phyloP scores from a whole-genome alignment of 2,113 vertebrate genomes.

The Nestor notabilis region DNA sequence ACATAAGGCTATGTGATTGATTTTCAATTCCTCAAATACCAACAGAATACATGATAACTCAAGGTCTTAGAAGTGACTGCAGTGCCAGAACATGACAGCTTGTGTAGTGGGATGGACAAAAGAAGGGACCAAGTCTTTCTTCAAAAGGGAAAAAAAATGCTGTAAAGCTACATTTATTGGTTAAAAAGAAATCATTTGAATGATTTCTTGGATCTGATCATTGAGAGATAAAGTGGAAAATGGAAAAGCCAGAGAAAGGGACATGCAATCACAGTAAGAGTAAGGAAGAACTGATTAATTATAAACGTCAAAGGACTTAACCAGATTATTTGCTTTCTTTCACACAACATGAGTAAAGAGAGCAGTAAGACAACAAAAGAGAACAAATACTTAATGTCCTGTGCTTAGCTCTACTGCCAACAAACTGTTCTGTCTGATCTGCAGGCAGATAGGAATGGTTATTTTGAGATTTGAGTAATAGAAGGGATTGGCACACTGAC shows the following conservation, averaged over 20 bases:
- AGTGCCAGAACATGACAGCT: conserved; percentile 7
- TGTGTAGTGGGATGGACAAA: conserved; percentile 1
- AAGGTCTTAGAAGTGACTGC: conserved; percentile 17
- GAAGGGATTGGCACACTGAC: not conserved
- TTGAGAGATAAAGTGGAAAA: not conserved
- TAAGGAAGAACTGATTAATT: conserved; percentile 35
- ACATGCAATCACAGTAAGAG: conserved; percentile 11
- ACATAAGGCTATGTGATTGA: conserved; percentile 52
- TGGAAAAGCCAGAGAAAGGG: not conserved
- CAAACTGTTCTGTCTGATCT: not conserved
- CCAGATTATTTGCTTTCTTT: conserved; percentile 11
- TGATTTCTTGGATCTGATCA: conserved; percentile 8
- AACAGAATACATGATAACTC: conserved; percentile 33
- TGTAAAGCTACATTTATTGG: not conserved
- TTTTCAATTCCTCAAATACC: conserved; percentile 63
- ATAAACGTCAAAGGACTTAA: conserved; percentile 23
- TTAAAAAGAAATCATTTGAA: conserved; percentile 13
- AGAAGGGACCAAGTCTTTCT: not conserved
- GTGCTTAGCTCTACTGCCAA: not conserved
- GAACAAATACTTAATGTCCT: conserved; percentile 9
- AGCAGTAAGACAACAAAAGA: conserved; percentile 13
- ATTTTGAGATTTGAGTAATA: not conserved
- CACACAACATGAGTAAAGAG: not conserved
- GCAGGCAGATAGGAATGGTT: not conserved
- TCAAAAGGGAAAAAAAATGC: not conserved